Evolutionary conservation across 2,113 vertebrate species (phyloP), one percentile per base, ranked within the genome.

Genomic region (Rhipidura dahli): DNA sequence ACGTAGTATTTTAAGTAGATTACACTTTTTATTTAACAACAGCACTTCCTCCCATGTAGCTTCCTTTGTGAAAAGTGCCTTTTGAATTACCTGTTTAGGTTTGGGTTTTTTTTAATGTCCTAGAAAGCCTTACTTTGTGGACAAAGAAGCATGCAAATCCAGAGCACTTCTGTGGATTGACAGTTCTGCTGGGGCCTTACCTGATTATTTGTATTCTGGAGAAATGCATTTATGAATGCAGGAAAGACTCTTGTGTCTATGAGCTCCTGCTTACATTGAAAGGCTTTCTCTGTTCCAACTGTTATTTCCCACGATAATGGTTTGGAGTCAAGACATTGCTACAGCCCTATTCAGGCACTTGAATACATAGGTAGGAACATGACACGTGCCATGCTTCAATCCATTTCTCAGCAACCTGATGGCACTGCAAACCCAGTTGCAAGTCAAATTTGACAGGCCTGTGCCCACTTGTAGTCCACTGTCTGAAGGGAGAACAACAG

Each of bases 251-350:
- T 57, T 27, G n/a, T 37, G 20, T n/a, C 61, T 66, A 28, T n/a
- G n/a, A 80, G 27, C 13, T 83, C 45, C 17, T 47, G 7, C 37
- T 79, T 64, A 9, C 22, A 23, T 11, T 24, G 80, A 69, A 47
- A 70, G 15, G 7, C 4, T 66, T 87, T 92, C 37, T 40, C 37
- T 47, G 37, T 37, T 87, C 17, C 37, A 79, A 2, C 7, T 44
- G 31, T 59, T 65, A 11, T 35, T 47, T 94, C 13, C 22, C 15
- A 27, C 1, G 0, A 12, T 22, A 40, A 27, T 0, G 0, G 16
- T 54, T 57, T n/a, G 63, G 40, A 44, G 18, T 68, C 33, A n/a
- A 40, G 35, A 14, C 6, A 11, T 31, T 37, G 24, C 40, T 61
- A 30, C 7, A 19, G 7, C 9, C 24, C 37, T 26, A 11, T 20